A percentile compares a stretch with the other conserved stretches of the same genome.
These are phyloP conservation scores for Drosophila pachea DNA, from an alignment of 1,140 invertebrate genomes.

Conservation along the genomic window DNA sequence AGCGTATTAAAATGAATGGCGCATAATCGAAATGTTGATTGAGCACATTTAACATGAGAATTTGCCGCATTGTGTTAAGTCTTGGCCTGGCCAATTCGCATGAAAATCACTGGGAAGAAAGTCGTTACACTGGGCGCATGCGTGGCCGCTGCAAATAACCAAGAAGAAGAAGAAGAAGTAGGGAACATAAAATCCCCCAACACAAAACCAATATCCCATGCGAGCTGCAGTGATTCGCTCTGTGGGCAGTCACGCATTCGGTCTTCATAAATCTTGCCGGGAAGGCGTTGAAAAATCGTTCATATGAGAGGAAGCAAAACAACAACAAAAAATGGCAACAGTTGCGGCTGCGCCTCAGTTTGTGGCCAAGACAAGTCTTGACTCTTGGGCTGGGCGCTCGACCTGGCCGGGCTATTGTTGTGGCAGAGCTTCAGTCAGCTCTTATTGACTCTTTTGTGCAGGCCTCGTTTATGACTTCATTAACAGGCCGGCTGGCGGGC, in stretches of 20 bases:
- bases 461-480: constrained; percentile 63
- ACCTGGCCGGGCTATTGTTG: constrained; percentile 42
- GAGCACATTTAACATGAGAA: constrained; percentile 64
- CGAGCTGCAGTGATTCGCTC: constrained; percentile 21
- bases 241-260: constrained; percentile 67
- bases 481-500: constrained; percentile 62
- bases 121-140: constrained; percentile 47
- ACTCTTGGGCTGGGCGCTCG: constrained; percentile 32
- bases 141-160: constrained; percentile 27
- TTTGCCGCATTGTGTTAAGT: constrained; percentile 10
- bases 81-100: constrained; percentile 41
- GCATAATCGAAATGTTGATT: constrained; percentile 68
- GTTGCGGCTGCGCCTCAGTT: constrained; percentile 43
- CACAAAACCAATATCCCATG: neutral
- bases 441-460: constrained; percentile 20
- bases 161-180: neutral
- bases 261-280: constrained; percentile 59
- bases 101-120: constrained; percentile 68
- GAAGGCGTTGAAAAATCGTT: constrained; percentile 69
- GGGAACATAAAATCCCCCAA: neutral
- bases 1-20: constrained; percentile 57
- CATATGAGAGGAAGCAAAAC: constrained; percentile 47
- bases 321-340: constrained; percentile 46
- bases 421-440: constrained; percentile 18
- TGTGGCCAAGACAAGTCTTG: constrained; percentile 22